phyloP scores from a whole-genome alignment of 2,113 vertebrate species.

The Fregetta grallaria region DNA sequence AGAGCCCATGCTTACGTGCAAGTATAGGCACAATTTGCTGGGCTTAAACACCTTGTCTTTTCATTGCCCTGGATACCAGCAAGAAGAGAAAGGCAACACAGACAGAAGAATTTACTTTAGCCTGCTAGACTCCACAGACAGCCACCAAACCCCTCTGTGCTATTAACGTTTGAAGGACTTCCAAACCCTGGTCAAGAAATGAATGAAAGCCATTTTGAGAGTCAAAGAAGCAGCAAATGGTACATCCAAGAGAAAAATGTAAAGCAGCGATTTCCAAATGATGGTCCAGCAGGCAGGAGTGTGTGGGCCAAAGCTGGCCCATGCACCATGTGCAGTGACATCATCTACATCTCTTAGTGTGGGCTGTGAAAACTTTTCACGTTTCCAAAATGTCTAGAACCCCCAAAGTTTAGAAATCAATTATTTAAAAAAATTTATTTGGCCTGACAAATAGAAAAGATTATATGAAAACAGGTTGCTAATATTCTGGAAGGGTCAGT shows the following conservation, averaged over 20 bases:
- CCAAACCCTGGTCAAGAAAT: not conserved
- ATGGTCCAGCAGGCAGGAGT: not conserved
- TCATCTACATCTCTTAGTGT: not conserved
- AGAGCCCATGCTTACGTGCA: not conserved
- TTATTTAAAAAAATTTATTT: not conserved
- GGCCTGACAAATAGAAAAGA: not conserved
- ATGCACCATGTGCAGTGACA: not conserved
- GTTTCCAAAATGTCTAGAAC: not conserved
- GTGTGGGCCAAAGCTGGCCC: not conserved
- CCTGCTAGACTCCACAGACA: not conserved
- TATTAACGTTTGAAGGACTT: not conserved
- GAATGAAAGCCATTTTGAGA: not conserved
- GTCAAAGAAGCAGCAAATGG: not conserved
- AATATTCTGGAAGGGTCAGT: not conserved
- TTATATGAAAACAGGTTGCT: not conserved
- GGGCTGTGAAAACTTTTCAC: not conserved
- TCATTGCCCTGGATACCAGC: not conserved
- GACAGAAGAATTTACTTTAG: not conserved
- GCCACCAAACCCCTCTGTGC: not conserved
- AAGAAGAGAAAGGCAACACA: not conserved
- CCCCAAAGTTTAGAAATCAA: not conserved
- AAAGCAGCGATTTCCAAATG: not conserved
- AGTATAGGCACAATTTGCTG: not conserved
- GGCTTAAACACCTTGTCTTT: not conserved
- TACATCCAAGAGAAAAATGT: not conserved